Evolutionary conservation across 2,113 vertebrate genomes (phyloP), one percentile per base, ranked within the genome.

Genomic region (Ivindomyrus marchei): DNA sequence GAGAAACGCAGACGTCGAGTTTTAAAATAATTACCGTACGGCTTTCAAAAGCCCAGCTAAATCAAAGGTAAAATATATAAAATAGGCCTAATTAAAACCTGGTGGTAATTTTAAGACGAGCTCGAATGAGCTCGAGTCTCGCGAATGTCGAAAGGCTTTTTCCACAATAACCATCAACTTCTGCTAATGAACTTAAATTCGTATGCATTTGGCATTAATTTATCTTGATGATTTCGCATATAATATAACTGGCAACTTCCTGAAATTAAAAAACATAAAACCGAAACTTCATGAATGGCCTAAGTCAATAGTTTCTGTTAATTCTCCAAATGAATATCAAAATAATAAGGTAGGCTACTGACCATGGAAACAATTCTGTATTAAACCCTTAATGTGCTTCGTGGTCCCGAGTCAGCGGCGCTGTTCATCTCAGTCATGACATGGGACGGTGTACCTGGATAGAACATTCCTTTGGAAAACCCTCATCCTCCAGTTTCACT

Each of bases 231-330:
- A 87, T 31, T 88, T 77, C 77, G 88, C 83, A 88, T 89, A 70
- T 89, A 58, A 92, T 90, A 90, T 90, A 92, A 77, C 58, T 87
- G 62, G 88, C 74, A 88, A 80, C 47, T 58, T 92, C 91, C 90
- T 90, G 66, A 89, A 87, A 88, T 89, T 92, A 92, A 52, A 80
- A 91, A 85, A 49, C 87, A 89, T 52, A 89, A 92, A 89, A 62
- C 89, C 87, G 74, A 83, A 88, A 85, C 74, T 77, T 92, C 87
- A 90, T 88, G 87, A 62, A 85, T 90, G 90, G 74, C 70, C 87
- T 88, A 46, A 80, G 91, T 92, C 92, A 92, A 92, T 93, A 92
- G 88, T 92, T 70, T 88, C 90, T 90, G 90, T 90, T 89, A 90
- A 90, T 91, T 90, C 58, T 56, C 58, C 74, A 39, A 89, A 85